Evolutionary conservation across 2,113 vertebrate species (phyloP), one percentile per base, ranked within the genome.

Genomic region (Dendrocopos noguchii): DNA sequence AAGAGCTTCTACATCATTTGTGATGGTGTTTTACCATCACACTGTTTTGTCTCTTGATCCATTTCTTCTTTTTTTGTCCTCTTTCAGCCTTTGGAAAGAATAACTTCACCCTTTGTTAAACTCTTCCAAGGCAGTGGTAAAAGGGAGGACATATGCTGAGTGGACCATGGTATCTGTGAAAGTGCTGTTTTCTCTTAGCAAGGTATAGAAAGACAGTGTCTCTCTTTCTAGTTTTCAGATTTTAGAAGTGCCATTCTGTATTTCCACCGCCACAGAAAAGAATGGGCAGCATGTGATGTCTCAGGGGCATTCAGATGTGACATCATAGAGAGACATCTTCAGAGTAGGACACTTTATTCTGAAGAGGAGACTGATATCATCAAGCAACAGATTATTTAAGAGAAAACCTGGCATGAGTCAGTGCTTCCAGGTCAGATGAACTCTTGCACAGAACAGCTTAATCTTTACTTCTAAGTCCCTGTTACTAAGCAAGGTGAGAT

Each of bases 331-430:
- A 44, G 42, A 44, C 42, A 16, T 87, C 61, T 33, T 82, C 19
- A 50, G 47, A 71, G 63, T 31, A 19, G 56, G 77, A 57, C 0
- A 0, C 6, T 59, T 71, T n/a, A 17, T 87, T n/a, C 36, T 20
- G 72, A 47, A 57, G 65, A 53, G 65, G 44, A 36, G 39, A 9
- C 28, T 29, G 63, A 39, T 0, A 2, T 52, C 63, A 61, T 21
- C 13, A 4, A 64, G 10, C 15, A 72, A 6, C 13, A 25, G 36
- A 11, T 56, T 0, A 0, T 42, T 57, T 42, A 53, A 22, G 21
- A 65, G 60, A 61, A 56, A 57, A 82, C 13, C 28, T 73, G 17
- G 9, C 73, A 21, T 0, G 6, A 83, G 68, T 59, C 4, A 2
- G 25, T 63, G 55, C 46, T 85, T 91, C 25, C n/a, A 39, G 27